Base-by-base conservation (phyloP, 2,113 vertebrate species). In the Plecturocebus donacophilus region DNA sequence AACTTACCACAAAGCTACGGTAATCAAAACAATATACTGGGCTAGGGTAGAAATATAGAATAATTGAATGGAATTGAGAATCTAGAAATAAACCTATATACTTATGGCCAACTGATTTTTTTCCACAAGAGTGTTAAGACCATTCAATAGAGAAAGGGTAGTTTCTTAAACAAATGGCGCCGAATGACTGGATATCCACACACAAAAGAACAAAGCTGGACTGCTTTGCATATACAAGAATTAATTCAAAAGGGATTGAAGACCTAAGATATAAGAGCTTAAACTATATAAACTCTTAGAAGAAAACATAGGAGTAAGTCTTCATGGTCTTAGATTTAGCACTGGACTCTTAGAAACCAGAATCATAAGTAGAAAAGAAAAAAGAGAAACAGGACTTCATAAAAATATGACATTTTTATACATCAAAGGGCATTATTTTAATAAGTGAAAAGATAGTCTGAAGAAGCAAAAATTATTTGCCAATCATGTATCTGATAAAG, bases 281-380 rank as follows among this genome's bases (percentile, higher is more conserved):
- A 91, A 88, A 76, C 75, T 83, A 20, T 83, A 42, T 42, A 88
- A 91, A 73, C 52, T 91, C 45, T 47, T 64, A 40, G 66, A 86
- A 82, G 42, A 92, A 89, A 90, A 92, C 76, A 66, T 1, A 54
- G 38, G 10, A 21, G 5, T 81, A 56, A 38, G 6, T 94, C 47
- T 71, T 95, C 42, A 58, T 90, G 61, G 71, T 40, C n/a, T 95
- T 80, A 25, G 42, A 84, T 91, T 73, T 84, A 86, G 35, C 40
- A 47, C 4, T 86, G n/a, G 27, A 89, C 91, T 68, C 38, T 96
- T 94, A 86, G 61, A 79, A 23, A n/a, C 32, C n/a, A 79, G 76
- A 93, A 90, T 8, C 14, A 93, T 25, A 32, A 92, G 14, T 21
- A 70, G 77, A 56, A 86, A 66, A 91, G 77, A 35, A 73, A 82